Evolutionary conservation across 2,797 vertebrate genomes (phyloP).

Genomic region (Scomberomorus guttatus): DNA sequence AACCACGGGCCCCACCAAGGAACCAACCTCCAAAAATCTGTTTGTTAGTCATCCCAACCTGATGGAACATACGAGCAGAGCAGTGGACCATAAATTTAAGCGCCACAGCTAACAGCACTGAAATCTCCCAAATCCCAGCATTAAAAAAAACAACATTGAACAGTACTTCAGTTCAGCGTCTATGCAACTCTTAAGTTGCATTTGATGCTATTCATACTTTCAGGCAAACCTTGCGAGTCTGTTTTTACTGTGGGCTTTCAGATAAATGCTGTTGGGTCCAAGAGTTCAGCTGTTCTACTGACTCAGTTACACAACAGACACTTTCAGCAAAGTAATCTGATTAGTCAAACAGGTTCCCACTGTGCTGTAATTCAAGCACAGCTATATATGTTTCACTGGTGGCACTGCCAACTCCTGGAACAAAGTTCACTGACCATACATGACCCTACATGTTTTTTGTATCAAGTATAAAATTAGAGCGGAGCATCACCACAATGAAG

Average conservation of each 20-base stretch:
- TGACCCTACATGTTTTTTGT: background rate
- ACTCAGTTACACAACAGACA: conserved; percentile 56
- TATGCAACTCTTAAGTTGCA: background rate
- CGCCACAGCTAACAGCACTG: background rate
- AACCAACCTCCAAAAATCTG: background rate
- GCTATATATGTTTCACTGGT: background rate
- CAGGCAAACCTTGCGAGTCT: background rate
- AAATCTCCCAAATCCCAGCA: background rate
- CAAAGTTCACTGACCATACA: background rate
- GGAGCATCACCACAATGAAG: no score
- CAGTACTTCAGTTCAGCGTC: background rate
- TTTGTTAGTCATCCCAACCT: background rate
- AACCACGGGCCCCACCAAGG: background rate
- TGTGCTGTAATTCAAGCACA: conserved; percentile 18
- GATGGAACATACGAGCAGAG: background rate
- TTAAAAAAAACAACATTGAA: conserved; percentile 30
- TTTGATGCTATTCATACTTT: background rate
- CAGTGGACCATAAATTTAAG: background rate
- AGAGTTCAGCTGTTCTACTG: conserved; percentile 29
- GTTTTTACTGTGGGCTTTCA: background rate
- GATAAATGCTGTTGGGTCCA: background rate
- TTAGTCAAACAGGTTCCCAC: conserved; percentile 32
- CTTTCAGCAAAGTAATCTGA: conserved; percentile 31
- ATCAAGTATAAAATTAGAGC: background rate
- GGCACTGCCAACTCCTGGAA: conserved; percentile 13